Conservation (phyloP, 1,140 invertebrate genomes). For the Aphis craccivora region DNA sequence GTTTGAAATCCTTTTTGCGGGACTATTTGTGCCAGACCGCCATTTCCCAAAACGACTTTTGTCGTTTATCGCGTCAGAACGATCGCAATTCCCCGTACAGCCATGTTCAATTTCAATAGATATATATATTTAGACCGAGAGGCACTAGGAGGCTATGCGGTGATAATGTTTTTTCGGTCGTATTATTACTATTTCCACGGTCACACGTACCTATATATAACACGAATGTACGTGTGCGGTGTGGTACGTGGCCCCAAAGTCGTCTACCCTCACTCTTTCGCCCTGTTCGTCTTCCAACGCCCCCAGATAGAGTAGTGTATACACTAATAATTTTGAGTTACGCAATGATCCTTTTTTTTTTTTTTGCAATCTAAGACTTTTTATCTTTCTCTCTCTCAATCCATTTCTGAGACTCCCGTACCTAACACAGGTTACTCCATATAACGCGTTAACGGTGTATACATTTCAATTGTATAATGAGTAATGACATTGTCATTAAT, state of each 20-base stretch:
- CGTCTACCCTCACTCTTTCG: neutral
- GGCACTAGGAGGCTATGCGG: neutral
- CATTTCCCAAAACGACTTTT: neutral
- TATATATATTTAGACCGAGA: neutral
- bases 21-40: neutral
- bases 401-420: neutral
- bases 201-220: neutral
- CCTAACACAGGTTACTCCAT: neutral
- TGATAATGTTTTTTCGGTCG: conserved; percentile 17
- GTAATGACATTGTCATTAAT: neutral
- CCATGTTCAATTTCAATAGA: neutral
- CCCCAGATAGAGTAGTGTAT: neutral
- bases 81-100: neutral
- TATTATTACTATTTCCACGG: neutral
- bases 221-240: neutral
- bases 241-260: neutral
- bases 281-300: neutral
- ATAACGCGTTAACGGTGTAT: neutral
- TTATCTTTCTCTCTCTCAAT: neutral
- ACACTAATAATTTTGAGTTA: neutral
- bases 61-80: conserved; percentile 8
- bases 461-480: neutral
- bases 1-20: conserved; percentile 2
- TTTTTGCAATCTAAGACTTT: neutral
- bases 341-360: neutral